A percentile compares a stretch with the other conserved stretches of the same genome.
Conservation (phyloP, 2,888 invertebrate species). For the Ormyrus thymus region DNA sequence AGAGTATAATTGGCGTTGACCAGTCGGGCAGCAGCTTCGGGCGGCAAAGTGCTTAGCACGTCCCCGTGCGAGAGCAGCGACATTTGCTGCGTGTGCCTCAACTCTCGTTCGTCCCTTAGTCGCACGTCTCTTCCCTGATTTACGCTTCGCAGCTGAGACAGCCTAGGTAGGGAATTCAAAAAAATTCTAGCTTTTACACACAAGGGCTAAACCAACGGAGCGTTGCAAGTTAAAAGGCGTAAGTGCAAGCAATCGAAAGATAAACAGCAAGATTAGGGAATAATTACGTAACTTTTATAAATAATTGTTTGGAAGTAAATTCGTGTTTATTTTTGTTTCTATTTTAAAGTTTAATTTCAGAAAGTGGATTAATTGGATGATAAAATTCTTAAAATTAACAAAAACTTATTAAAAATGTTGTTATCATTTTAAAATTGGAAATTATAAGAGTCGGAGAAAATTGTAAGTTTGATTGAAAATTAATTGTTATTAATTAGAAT, state of each 20-base stretch:
- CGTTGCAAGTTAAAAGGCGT: background rate
- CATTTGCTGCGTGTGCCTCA: conserved; percentile 84
- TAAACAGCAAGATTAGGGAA: background rate
- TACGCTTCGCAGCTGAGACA: conserved; percentile 85
- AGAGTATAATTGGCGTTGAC: conserved; percentile 85
- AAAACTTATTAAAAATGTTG: no score
- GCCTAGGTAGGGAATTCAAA: conserved; percentile 74
- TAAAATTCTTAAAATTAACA: no score
- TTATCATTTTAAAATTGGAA: no score
- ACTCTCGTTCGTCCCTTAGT: conserved; percentile 85
- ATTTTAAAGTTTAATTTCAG: background rate
- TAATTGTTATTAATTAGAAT: background rate
- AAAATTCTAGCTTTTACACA: conserved; percentile 66
- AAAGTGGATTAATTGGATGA: background rate
- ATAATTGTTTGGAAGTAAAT: conserved; percentile 7
- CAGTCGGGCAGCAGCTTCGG: conserved; percentile 84
- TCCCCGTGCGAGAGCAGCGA: conserved; percentile 83
- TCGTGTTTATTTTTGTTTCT: background rate
- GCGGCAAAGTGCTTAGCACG: conserved; percentile 82
- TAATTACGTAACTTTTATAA: background rate
- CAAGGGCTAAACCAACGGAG: conserved; percentile 24
- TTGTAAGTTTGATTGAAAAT: background rate
- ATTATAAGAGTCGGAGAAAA: no score
- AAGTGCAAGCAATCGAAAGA: background rate
- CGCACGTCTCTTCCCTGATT: conserved; percentile 86